Evolutionary conservation across 1,140 invertebrate species (phyloP), one percentile per base, ranked within the genome.

Genomic region (Physella acuta): DNA sequence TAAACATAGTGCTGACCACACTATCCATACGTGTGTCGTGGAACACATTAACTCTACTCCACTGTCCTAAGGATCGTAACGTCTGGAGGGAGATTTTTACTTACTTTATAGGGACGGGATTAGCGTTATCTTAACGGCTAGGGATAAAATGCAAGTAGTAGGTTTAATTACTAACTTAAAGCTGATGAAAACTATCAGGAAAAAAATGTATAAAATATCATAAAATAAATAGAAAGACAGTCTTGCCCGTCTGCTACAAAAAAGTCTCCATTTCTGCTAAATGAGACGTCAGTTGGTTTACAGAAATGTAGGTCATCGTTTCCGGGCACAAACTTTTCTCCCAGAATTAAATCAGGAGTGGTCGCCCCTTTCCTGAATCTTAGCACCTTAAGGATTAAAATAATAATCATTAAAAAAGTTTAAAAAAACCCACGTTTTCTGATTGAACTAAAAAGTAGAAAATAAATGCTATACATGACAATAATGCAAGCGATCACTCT

Each of bases 221-320:
- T n/a, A 49, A 49, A 14, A n/a, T 14, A 49, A 11, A 20, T 24
- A 53, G 28, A 17, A n/a, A 44, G 34, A 37, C 5, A n/a, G 30
- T 20, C 74, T 56, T 74, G 80, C 67, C 96, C 96, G 83, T 99
- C 96, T 55, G 95, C 93, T 1, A 99, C 91, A 76, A 96, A 98
- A 76, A 97, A 91, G 75, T 95, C 91, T 30, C 95, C 96, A 26
- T 89, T 91, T 11, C 78, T 73, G 2, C 93, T 89, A 1, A 97
- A 90, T 0, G 94, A 95, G 16, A 97, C 92, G 36, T 93, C 91
- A 1, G 96, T 95, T 0, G 96, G 96, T 86, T 96, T 94, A 84
- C 96, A 99, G 59, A 98, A 91, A 76, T 95, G 91, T 3, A 79
- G 82, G 53, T 90, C 84, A 71, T 93, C 92, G 62, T 66, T 79